Evolutionary conservation across 2,113 vertebrate genomes (phyloP).

Genomic region (Trogon surrucura): DNA sequence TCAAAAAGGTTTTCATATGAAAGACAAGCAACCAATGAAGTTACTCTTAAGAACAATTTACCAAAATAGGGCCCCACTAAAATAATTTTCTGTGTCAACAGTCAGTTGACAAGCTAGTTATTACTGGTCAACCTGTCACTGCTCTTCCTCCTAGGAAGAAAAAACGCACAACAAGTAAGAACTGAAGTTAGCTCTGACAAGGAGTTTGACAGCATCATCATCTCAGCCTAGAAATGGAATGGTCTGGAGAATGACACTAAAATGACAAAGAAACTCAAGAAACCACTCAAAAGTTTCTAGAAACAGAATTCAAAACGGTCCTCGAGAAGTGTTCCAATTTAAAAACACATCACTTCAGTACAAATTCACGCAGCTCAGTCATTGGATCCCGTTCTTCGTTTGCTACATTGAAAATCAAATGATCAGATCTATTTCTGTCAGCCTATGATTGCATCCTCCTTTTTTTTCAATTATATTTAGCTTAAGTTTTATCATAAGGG

Average conservation of each 20-base stretch:
- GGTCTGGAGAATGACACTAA: not conserved
- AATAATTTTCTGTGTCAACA: not conserved
- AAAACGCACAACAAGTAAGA: not conserved
- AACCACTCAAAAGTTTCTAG: not conserved
- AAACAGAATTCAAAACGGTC: not conserved
- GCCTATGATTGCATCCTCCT: not conserved
- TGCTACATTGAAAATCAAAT: not conserved
- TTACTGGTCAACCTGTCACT: not conserved
- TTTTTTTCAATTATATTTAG: conserved; percentile 24
- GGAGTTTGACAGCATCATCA: not conserved
- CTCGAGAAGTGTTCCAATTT: not conserved
- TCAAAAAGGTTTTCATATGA: not conserved
- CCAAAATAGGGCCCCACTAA: not conserved
- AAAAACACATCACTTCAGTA: not conserved
- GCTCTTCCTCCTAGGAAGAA: not conserved
- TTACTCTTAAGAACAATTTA: not conserved
- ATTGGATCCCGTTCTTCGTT: not conserved
- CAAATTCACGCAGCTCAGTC: not conserved
- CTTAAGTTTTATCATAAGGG: conserved; percentile 3
- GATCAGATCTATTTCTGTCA: not conserved
- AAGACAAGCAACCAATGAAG: not conserved
- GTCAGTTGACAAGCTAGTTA: not conserved
- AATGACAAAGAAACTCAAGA: not conserved
- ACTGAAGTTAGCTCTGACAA: not conserved
- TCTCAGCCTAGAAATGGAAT: not conserved